These are phyloP conservation scores for Frankliniella fusca DNA, from an alignment of 2,888 invertebrate genomes.

Conservation along the genomic window DNA sequence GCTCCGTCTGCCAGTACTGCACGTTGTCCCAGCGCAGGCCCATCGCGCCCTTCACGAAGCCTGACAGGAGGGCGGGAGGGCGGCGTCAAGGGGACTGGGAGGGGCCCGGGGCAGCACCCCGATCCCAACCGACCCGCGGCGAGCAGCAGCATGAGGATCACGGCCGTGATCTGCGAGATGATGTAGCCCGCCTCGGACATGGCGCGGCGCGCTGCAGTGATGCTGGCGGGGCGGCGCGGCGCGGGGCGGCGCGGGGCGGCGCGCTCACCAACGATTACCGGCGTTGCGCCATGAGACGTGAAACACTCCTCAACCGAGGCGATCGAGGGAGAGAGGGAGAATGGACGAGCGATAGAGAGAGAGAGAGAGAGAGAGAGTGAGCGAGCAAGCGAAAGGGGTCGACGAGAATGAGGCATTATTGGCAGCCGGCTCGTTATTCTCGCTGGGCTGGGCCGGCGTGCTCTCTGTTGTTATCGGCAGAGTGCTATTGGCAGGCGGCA, in stretches of 20 bases:
- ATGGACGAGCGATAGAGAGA: not conserved
- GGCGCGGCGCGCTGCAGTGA: not conserved
- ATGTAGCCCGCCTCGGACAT: constrained; percentile 21
- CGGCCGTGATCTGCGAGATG: constrained; percentile 15
- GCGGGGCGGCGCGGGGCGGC: not conserved
- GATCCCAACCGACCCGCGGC: not conserved
- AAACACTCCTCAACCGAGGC: too few relatives aligned
- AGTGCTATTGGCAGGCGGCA: too few relatives aligned
- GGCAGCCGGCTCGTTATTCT: too few relatives aligned
- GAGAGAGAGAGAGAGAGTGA: not conserved
- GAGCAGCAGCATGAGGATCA: not conserved
- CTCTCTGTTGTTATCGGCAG: too few relatives aligned
- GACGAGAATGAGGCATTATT: too few relatives aligned
- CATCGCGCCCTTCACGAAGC: not conserved
- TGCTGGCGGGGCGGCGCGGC: not conserved
- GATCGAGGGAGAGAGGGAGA: not conserved
- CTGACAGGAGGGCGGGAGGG: not conserved
- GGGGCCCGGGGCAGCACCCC: not conserved
- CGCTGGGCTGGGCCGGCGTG: too few relatives aligned
- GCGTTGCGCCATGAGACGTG: not conserved
- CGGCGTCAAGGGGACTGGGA: not conserved
- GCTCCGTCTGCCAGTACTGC: constrained; percentile 15
- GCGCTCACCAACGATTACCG: not conserved
- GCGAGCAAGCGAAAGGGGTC: not conserved
- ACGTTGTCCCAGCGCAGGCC: not conserved